Evolutionary conservation across 2,113 vertebrate species (phyloP), one percentile per base, ranked within the genome.

Genomic region (Gasterosteus aculeatus): DNA sequence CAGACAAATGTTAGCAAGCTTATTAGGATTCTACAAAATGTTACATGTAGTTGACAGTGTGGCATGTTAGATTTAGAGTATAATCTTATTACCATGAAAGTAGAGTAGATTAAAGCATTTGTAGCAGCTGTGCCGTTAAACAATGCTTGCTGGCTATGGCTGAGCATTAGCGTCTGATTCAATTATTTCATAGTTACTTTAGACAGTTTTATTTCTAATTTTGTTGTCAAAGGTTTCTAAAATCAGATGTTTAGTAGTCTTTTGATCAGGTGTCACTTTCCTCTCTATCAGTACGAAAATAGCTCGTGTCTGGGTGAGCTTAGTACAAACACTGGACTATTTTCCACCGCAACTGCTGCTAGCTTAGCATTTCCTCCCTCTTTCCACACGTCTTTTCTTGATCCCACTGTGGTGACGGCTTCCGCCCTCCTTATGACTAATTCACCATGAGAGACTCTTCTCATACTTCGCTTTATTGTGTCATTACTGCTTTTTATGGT

Each of bases 1-100:
- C 3, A 3, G 61, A 19, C 26, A 10, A 4, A 19, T 10, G 10
- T 63, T 39, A 38, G 38, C 46, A 33, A 1, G 15, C 16, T 47
- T 5, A 9, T 31, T 9, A 0, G 7, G 15, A 26, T 56, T 12
- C 5, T 9, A 44, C 12, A 12, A 10, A 4, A 38, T 56, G 47
- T 26, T 41, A 1, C 8, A 15, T 51, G 47, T 33, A 46, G 33
- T 46, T n/a, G 35, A 10, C 26, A 19, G 54, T 75, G 78, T 77
- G 74, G 87, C 87, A 88, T 87, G 87, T 75, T 81, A 51, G 61
- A 63, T 53, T 73, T 38, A 61, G 61, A 77, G 39, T 38, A 10
- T 8, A 63, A 11, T 22, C 7, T 35, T 14, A 49, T 53, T 35
- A 78, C 83, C 90, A 89, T 89, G 89, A 72, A 7, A 26, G 53